phyloP scores from a whole-genome alignment of 2,888 invertebrate genomes.

The Branchipolynoe longqiensis region DNA sequence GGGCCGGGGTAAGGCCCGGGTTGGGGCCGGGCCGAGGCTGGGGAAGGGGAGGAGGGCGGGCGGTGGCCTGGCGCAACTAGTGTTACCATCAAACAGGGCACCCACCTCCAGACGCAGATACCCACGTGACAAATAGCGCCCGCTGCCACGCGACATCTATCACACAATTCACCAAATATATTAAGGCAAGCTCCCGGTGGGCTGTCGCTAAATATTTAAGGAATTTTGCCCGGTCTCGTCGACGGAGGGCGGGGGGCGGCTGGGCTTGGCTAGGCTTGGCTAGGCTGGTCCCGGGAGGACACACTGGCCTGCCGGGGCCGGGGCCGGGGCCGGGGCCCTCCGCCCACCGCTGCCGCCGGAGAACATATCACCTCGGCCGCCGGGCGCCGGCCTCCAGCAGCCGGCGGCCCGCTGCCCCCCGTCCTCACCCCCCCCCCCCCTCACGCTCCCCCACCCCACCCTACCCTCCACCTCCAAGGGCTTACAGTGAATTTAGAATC shows the following conservation, averaged over 20 bases:
- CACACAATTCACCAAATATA: constrained; percentile 42
- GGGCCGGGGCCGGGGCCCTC: not conserved
- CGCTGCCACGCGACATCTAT: constrained; percentile 30
- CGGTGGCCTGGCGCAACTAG: not conserved
- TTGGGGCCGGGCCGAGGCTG: not conserved
- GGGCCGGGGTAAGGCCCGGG: not conserved
- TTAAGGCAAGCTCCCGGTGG: constrained; percentile 23
- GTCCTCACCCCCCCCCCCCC: not conserved
- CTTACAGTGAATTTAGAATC: not conserved
- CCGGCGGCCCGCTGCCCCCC: not conserved
- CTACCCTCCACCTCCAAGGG: too few relatives aligned
- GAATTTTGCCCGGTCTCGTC: constrained; percentile 14
- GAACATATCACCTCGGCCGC: too few relatives aligned
- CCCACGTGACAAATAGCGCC: constrained; percentile 3
- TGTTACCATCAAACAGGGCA: constrained; percentile 6
- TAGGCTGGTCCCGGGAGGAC: constrained; percentile 22
- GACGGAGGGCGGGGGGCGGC: not conserved
- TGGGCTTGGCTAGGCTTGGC: not conserved
- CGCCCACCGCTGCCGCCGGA: not conserved
- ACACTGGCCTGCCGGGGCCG: too few relatives aligned
- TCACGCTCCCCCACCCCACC: not conserved
- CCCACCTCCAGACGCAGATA: not conserved
- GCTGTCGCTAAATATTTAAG: constrained; percentile 35
- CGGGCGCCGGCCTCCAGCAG: too few relatives aligned
- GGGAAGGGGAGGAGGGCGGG: not conserved